Percentiles rank a stretch among this genome's conserved stretches.
Evolutionary conservation across 1,140 invertebrate genomes (phyloP).

Genomic region (Drosophila nigrodunni): DNA sequence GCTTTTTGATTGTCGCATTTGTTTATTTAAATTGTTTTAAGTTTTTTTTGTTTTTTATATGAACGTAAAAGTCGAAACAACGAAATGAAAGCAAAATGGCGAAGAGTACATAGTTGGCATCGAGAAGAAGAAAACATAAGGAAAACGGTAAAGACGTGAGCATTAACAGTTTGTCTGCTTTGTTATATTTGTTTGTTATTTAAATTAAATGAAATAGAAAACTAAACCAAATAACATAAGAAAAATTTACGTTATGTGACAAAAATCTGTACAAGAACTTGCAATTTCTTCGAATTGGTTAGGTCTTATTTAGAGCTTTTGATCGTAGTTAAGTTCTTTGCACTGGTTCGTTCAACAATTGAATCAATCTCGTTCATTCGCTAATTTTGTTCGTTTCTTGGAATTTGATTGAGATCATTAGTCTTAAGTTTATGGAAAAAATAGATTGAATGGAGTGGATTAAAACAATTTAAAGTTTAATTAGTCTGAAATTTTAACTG

Average conservation of each 20-base stretch:
- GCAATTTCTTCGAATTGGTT: neutral
- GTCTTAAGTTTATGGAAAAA: too few species aligned
- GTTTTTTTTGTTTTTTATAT: slow-evolving; percentile 29
- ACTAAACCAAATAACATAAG: neutral
- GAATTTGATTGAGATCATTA: too few species aligned
- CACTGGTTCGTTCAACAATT: slow-evolving; percentile 28
- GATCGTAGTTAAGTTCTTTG: slow-evolving; percentile 13
- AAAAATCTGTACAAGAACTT: slow-evolving; percentile 36
- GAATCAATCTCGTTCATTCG: neutral
- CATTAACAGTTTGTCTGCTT: slow-evolving; percentile 28
- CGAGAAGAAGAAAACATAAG: slow-evolving; percentile 65
- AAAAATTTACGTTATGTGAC: slow-evolving; percentile 33
- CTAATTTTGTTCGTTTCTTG: too few species aligned
- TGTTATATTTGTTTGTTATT: slow-evolving; percentile 10
- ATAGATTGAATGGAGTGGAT: too few species aligned
- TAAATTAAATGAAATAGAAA: neutral
- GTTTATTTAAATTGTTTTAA: slow-evolving; percentile 5
- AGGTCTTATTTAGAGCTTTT: neutral
- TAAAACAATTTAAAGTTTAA: too few species aligned
- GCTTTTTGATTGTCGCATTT: slow-evolving; percentile 57
- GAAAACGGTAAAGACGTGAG: slow-evolving; percentile 32
- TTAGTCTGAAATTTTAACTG: too few species aligned
- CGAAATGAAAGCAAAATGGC: slow-evolving; percentile 63
- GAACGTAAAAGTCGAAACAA: slow-evolving; percentile 51
- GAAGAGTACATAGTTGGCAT: slow-evolving; percentile 48